Evolutionary conservation across 1,140 invertebrate species (phyloP).

Genomic region (Penaeus japonicus): DNA sequence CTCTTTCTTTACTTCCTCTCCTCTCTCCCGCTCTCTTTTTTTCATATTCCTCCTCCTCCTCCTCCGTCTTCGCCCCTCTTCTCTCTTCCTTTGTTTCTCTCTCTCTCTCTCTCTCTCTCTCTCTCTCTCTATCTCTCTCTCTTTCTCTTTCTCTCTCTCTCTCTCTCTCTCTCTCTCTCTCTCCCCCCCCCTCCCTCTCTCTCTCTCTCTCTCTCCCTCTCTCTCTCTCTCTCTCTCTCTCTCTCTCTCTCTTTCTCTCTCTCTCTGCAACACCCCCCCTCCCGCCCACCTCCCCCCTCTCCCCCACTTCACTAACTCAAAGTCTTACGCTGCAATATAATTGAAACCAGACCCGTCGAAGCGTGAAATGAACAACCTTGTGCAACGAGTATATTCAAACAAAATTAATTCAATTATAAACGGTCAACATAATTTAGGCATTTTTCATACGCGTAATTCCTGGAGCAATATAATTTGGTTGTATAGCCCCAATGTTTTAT

Average conservation of each 20-base stretch:
- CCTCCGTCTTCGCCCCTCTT: neutral
- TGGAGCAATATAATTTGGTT: conserved; percentile 51
- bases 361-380: conserved; percentile 47
- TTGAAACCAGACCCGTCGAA: conserved; percentile 42
- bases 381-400: conserved; percentile 47
- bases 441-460: conserved; percentile 48
- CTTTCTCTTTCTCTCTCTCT: neutral
- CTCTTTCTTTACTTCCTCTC: neutral
- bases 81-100: neutral
- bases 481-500: conserved; percentile 21
- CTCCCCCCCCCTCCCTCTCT: neutral
- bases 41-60: neutral
- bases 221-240: neutral
- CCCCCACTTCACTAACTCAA: neutral
- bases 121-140: neutral
- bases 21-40: neutral
- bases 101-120: neutral
- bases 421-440: conserved; percentile 53
- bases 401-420: conserved; percentile 57
- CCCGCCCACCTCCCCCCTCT: neutral
- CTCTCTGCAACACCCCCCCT: neutral
- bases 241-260: neutral
- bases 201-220: neutral
- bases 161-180: neutral
- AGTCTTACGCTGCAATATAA: conserved; percentile 53